phyloP scores from a whole-genome alignment of 2,888 invertebrate genomes.

The Caenorhabditis angaria region DNA sequence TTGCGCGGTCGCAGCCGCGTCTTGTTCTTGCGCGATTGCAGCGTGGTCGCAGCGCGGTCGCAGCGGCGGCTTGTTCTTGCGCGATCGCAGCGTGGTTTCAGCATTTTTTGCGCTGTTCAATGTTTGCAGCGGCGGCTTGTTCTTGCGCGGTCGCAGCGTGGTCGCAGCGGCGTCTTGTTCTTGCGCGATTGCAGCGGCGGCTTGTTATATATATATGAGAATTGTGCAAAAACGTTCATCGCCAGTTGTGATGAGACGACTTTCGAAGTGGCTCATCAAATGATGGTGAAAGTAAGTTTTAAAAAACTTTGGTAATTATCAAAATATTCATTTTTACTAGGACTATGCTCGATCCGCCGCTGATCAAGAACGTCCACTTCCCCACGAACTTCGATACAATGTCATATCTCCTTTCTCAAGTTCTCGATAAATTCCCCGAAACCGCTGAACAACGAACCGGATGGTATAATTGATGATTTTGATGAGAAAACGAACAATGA shows the following conservation, averaged over 20 bases:
- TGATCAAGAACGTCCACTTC: conserved; percentile 93
- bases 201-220: conserved; percentile 77
- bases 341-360: conserved; percentile 97
- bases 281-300: conserved; percentile 50
- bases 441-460: conserved; percentile 75
- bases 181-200: too few species aligned
- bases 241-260: conserved; percentile 62
- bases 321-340: conserved; percentile 76
- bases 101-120: too few species aligned
- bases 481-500: conserved; percentile 95
- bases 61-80: too few species aligned
- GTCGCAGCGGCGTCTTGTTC: too few species aligned
- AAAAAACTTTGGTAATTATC: neutral
- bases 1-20: too few species aligned
- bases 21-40: too few species aligned
- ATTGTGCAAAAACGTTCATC: conserved; percentile 73
- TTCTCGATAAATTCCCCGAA: conserved; percentile 52
- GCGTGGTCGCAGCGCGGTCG: too few species aligned
- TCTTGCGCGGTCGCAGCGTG: too few species aligned
- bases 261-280: conserved; percentile 48
- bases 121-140: too few species aligned
- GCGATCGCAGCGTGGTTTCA: too few species aligned
- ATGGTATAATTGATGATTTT: conserved; percentile 91
- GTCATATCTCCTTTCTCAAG: conserved; percentile 81
- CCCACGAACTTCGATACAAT: conserved; percentile 94